Percentiles rank a stretch among this genome's conserved stretches.
phyloP scores from a whole-genome alignment of 2,797 vertebrate genomes.

The Scleropages formosus region DNA sequence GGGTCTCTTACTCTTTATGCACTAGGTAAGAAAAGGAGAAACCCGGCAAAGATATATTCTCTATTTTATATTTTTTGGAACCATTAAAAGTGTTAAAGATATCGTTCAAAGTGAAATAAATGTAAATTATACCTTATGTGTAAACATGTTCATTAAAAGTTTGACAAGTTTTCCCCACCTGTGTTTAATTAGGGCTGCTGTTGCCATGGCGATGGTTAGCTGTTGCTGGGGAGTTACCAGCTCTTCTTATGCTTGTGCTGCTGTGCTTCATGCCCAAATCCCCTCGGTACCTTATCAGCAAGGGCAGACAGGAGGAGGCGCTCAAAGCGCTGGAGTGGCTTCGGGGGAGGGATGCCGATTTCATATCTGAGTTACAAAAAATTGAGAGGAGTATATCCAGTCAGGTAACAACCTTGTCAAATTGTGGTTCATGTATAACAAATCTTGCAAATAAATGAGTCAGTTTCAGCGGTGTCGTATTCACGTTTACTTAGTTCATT shows the following conservation, averaged over 20 bases:
- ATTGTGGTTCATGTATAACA: not conserved
- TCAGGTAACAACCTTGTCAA: conserved; percentile 63
- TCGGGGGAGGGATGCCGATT: conserved; percentile 68
- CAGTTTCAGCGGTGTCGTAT: not conserved
- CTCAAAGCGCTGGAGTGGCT: conserved; percentile 77
- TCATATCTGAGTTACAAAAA: conserved; percentile 65
- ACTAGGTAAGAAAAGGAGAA: conserved; percentile 67
- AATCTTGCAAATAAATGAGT: not conserved
- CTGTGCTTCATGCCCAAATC: conserved; percentile 88
- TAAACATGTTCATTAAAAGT: not conserved
- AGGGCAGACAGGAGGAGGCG: conserved; percentile 70
- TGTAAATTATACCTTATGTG: not conserved
- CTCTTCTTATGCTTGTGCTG: conserved; percentile 76
- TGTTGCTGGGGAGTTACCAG: conserved; percentile 74
- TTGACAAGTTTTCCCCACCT: not conserved
- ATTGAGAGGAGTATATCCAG: conserved; percentile 67
- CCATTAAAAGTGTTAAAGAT: too few relatives aligned
- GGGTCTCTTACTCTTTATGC: conserved; percentile 81
- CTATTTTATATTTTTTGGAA: too few relatives aligned
- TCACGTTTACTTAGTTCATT: not conserved
- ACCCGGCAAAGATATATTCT: too few relatives aligned
- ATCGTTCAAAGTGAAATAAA: not conserved
- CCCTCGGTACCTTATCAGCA: conserved; percentile 84
- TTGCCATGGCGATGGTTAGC: conserved; percentile 92
- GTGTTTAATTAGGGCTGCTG: conserved; percentile 66